Evolutionary conservation across 2,113 vertebrate species (phyloP).

Genomic region (Eptesicus fuscus): DNA sequence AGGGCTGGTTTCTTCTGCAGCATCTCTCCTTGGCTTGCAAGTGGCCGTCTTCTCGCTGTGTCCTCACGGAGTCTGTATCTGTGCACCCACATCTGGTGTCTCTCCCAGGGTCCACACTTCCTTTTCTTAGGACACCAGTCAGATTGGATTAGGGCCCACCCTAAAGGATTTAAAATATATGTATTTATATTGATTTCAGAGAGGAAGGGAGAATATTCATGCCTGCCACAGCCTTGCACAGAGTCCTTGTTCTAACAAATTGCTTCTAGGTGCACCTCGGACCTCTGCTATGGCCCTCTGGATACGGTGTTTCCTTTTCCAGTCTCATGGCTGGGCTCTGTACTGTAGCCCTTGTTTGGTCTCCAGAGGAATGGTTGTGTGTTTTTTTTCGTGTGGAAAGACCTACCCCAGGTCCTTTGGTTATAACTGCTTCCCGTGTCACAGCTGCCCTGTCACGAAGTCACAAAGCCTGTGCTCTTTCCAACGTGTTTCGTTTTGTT

Average conservation of each 20-base stretch:
- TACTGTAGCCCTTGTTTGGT: neutral
- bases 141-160: neutral
- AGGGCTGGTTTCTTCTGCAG: neutral
- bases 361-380: neutral
- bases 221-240: neutral
- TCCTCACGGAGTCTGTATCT: neutral
- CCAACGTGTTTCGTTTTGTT: too few relatives aligned
- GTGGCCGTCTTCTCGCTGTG: neutral
- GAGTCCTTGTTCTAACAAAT: neutral
- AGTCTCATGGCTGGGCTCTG: neutral
- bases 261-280: neutral
- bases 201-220: too few relatives aligned
- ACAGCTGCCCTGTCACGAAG: neutral
- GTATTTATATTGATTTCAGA: too few relatives aligned
- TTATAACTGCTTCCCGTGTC: neutral
- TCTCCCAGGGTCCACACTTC: neutral
- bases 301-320: neutral
- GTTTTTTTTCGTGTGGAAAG: neutral
- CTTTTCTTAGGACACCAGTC: neutral
- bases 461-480: neutral
- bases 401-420: neutral
- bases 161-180: neutral
- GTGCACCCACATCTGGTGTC: neutral
- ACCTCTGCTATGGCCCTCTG: neutral
- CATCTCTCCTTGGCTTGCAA: neutral